Evolutionary conservation across 2,888 invertebrate genomes (phyloP).

Genomic region (Plebejus melissa): DNA sequence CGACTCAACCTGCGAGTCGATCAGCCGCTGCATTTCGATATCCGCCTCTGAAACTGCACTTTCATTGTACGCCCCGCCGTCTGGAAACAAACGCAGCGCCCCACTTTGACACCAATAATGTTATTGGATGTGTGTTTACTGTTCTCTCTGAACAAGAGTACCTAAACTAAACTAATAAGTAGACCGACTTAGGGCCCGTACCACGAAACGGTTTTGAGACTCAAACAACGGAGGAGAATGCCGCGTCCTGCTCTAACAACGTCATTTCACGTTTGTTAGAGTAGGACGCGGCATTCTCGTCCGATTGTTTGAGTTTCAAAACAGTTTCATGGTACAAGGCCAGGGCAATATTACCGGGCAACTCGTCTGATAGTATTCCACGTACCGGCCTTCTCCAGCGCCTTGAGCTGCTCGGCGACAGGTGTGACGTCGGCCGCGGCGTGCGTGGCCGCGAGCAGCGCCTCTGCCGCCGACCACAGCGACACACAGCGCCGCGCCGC

Average conservation of each 20-base stretch:
- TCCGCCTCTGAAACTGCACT: slow-evolving; percentile 67
- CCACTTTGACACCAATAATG: neutral
- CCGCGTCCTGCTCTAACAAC: no score
- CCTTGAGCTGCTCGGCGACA: slow-evolving; percentile 85
- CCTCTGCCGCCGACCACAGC: slow-evolving; percentile 96
- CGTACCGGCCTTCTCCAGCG: slow-evolving; percentile 84
- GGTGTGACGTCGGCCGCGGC: slow-evolving; percentile 72
- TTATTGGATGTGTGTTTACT: no score
- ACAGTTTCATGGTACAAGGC: no score
- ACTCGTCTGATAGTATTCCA: neutral
- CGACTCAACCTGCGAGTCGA: slow-evolving; percentile 88
- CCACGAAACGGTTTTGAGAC: no score
- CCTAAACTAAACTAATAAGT: no score
- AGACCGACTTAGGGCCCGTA: no score
- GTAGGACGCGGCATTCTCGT: no score
- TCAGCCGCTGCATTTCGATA: slow-evolving; percentile 83
- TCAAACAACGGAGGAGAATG: no score
- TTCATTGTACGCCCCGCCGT: slow-evolving; percentile 31
- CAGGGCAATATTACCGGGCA: no score
- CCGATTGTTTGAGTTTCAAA: no score
- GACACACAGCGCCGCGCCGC: slow-evolving; percentile 90
- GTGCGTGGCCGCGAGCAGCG: slow-evolving; percentile 87
- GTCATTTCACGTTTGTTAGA: no score
- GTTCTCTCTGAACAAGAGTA: no score
- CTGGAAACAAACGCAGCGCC: slow-evolving; percentile 32